These are phyloP conservation scores for Spea multiplicata DNA, from an alignment of 2,113 vertebrate species.

Conservation along the genomic window DNA sequence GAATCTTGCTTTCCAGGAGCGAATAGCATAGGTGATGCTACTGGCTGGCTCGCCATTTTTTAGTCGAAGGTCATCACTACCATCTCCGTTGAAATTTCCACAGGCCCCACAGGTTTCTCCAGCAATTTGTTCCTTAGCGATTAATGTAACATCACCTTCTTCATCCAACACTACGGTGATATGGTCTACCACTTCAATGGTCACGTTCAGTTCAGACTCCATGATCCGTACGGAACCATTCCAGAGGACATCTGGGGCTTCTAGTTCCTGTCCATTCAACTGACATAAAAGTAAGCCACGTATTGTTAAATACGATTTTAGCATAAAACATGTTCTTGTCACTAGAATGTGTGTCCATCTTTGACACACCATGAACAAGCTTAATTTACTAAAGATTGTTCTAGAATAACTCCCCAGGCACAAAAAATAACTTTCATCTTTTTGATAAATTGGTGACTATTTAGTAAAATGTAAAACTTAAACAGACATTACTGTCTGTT, in stretches of 20 bases:
- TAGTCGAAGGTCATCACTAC: conserved; percentile 56
- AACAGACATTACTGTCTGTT: too few species aligned
- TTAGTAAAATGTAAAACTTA: too few species aligned
- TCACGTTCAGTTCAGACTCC: background rate
- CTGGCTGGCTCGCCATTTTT: conserved; percentile 35
- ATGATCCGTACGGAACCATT: background rate
- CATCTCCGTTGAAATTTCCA: conserved; percentile 60
- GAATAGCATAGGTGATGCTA: conserved; percentile 17
- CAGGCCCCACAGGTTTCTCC: conserved; percentile 63
- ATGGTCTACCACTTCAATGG: background rate
- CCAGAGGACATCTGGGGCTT: background rate
- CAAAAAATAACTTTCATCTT: too few species aligned
- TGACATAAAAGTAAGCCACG: background rate
- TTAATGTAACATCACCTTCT: conserved; percentile 4
- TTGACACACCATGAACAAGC: too few species aligned
- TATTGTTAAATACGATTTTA: too few species aligned
- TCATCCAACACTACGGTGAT: background rate
- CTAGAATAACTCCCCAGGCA: too few species aligned
- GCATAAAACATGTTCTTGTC: too few species aligned
- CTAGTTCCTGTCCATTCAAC: conserved; percentile 35
- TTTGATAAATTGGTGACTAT: too few species aligned
- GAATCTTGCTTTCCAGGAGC: conserved; percentile 56
- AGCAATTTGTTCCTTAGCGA: conserved; percentile 1
- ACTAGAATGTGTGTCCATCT: too few species aligned
- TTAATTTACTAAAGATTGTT: too few species aligned